Evolutionary conservation across 2,113 vertebrate genomes (phyloP), one percentile per base, ranked within the genome.

Genomic region (Barnardius zonarius): DNA sequence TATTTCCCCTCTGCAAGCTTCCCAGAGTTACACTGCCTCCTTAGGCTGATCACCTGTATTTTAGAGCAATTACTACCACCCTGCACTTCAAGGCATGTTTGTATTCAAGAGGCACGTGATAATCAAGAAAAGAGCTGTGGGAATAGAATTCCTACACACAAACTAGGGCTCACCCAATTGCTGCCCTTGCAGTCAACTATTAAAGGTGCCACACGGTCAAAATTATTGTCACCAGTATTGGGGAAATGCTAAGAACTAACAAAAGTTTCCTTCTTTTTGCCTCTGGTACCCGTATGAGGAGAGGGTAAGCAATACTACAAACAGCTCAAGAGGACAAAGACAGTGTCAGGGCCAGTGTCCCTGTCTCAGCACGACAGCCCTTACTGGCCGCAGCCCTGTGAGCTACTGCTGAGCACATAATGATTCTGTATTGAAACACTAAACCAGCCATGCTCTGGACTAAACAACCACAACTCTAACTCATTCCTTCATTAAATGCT

Each of bases 401-500:
- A 94, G 75, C 64, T 43, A 27, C 73, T 86, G 85, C 90, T 87
- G 85, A 48, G 79, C 59, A 64, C 55, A 28, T n/a, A 90, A 81
- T 28, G 76, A 78, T 74, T 88, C 28, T 52, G 27, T 76, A 78
- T 46, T 75, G 90, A 93, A 94, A 72, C 11, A 1, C 49, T 91
- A 82, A 91, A 64, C 52, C 52, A 86, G 86, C 41, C 76, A 44
- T 51, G 49, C 79, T 57, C 46, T 48, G 61, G 51, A 46, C 79
- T 62, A 55, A 93, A 41, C 76, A 75, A 63, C 95, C 83, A 78
- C 92, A 84, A 75, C 73, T 90, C 85, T 75, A 83, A 86, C 87
- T 94, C 74, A 41, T 54, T 88, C 64, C 86, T 91, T 93, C 90
- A 69, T 79, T 92, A 93, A 95, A 83, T 73, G 66, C 80, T 93